These are phyloP conservation scores for Microtus ochrogaster DNA, from an alignment of 2,113 vertebrate species.

Conservation along the genomic window DNA sequence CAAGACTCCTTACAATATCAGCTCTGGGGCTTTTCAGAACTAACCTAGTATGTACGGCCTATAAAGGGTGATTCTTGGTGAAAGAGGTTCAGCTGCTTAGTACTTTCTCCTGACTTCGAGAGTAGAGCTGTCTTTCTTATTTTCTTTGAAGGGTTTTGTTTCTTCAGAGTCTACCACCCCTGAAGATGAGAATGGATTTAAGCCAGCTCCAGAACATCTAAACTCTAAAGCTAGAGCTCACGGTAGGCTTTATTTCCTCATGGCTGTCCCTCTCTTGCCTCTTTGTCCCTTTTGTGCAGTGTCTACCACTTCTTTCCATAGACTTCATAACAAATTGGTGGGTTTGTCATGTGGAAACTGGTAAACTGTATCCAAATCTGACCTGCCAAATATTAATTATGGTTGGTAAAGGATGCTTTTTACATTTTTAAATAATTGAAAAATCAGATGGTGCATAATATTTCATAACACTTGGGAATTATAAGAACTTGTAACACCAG, in stretches of 20 bases:
- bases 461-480: slow-evolving; percentile 54
- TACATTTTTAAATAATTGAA: slow-evolving; percentile 53
- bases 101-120: slow-evolving; percentile 52
- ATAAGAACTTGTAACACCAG: slow-evolving; percentile 18
- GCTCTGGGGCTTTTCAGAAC: slow-evolving; percentile 46
- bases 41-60: not conserved
- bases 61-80: not conserved
- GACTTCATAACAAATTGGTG: slow-evolving; percentile 12
- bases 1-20: not conserved
- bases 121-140: slow-evolving; percentile 62
- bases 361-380: not conserved
- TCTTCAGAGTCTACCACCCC: slow-evolving; percentile 72
- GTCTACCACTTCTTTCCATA: slow-evolving; percentile 21
- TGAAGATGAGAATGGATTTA: slow-evolving; percentile 78
- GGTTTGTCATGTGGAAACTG: not conserved
- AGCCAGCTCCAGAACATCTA: slow-evolving; percentile 70
- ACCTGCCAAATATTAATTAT: not conserved
- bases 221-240: slow-evolving; percentile 76
- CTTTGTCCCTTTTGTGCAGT: not conserved
- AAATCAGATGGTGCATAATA: slow-evolving; percentile 40
- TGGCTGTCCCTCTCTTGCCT: not conserved
- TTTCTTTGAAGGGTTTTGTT: slow-evolving; percentile 82
- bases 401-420: not conserved
- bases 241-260: slow-evolving; percentile 80
- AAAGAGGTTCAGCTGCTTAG: slow-evolving; percentile 48